These are phyloP conservation scores for Seira musarum DNA, from an alignment of 2,888 invertebrate species.

Conservation along the genomic window DNA sequence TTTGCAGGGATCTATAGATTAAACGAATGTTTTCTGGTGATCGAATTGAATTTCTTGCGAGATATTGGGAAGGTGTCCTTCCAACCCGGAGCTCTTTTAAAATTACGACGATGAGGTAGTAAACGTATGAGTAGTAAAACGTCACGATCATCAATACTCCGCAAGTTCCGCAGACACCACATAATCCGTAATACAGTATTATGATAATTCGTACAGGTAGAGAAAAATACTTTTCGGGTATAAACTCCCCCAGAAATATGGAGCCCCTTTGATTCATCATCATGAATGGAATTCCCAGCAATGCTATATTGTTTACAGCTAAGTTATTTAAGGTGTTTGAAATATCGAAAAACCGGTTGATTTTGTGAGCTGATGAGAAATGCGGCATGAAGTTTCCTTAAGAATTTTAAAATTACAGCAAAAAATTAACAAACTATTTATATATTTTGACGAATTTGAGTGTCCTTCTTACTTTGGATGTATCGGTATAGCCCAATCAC, in stretches of 20 bases:
- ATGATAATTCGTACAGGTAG: background rate
- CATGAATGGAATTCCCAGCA: no score
- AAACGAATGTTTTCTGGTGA: background rate
- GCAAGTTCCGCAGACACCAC: background rate
- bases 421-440: no score
- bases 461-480: no score
- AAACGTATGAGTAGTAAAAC: no score
- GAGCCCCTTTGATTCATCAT: background rate
- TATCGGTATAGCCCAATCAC: no score
- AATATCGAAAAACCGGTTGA: no score
- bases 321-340: no score
- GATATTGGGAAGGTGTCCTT: background rate
- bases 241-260: background rate
- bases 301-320: no score
- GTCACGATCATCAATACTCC: background rate
- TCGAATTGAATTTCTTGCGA: background rate
- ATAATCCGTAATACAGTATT: background rate
- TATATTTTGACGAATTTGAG: no score
- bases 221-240: background rate
- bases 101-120: background rate
- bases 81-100: background rate
- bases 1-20: constrained; percentile 9
- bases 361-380: no score
- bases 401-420: no score
- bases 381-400: no score